Evolutionary conservation across 1,140 invertebrate genomes (phyloP), one percentile per base, ranked within the genome.

Genomic region (Drosophila eugracilis): DNA sequence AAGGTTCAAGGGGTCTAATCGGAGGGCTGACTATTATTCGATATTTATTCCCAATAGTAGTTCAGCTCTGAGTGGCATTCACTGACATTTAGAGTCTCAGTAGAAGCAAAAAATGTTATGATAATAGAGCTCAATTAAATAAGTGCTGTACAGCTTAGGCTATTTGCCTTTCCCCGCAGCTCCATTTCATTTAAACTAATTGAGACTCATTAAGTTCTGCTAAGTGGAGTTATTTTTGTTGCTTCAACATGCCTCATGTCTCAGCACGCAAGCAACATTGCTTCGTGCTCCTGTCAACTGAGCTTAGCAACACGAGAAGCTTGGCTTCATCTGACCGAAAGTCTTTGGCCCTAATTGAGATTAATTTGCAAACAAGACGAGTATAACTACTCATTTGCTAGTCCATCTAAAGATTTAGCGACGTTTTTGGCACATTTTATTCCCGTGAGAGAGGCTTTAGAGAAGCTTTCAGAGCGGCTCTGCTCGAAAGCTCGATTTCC

Each of bases 121-220:
- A 24, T 37, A 48, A 73, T 73, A 39, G 44, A 34, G 52, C 69
- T 78, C 57, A 74, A 83, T 81, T 83, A 77, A 63, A 81, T 78
- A 60, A 78, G 75, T 72, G 58, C 39, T 49, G 28, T 22, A n/a
- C 39, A 34, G 39, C 17, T 34, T 4, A 12, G 26, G 32, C 28
- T 45, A 53, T 10, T 53, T 10, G 19, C 14, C 42, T 55, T 55
- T 54, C 53, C 22, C 37, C 24, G 44, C 60, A 58, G 44, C 53
- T 78, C 74, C 48, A 63, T 49, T 83, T 69, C 53, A 71, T 71
- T 80, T 55, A 55, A 80, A 65, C 77, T 76, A 79, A 79, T 81
- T 81, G 66, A 77, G 45, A 26, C 45, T 59, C 55, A 81, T 81
- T 73, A 67, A 69, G 47, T 60, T 19, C 44, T 37, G 39, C 45